A percentile compares a stretch with the other conserved stretches of the same genome.
These are phyloP conservation scores for Neoitamus cyanurus DNA, from an alignment of 2,888 invertebrate genomes.

Conservation along the genomic window DNA sequence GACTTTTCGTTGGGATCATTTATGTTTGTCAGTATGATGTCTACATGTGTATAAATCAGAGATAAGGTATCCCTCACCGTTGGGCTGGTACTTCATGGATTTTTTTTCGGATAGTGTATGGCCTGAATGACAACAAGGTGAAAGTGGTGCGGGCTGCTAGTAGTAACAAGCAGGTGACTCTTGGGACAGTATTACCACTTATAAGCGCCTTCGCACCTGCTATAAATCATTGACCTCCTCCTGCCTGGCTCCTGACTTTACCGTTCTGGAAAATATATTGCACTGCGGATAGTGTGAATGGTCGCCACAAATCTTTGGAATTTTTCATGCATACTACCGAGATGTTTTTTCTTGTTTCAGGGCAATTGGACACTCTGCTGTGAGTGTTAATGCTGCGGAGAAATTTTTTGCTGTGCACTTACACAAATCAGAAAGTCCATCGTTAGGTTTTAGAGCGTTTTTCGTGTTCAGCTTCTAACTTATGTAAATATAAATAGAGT, in stretches of 20 bases:
- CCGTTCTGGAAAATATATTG: neutral
- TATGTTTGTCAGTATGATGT: constrained; percentile 44
- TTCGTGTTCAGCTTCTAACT: neutral
- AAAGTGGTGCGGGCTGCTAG: neutral
- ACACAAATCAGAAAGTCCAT: neutral
- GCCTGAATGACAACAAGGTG: constrained; percentile 38
- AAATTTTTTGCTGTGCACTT: neutral
- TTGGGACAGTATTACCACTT: constrained; percentile 42
- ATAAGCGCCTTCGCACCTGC: constrained; percentile 43
- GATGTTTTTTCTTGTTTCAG: neutral
- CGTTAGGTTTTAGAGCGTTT: neutral
- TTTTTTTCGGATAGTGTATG: neutral
- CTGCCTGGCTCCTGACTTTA: neutral
- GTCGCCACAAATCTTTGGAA: constrained; percentile 28
- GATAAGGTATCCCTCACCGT: constrained; percentile 10
- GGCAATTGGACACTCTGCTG: neutral
- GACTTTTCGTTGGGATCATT: constrained; percentile 48
- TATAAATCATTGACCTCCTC: constrained; percentile 47
- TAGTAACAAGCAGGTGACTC: constrained; percentile 45
- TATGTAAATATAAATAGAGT: neutral
- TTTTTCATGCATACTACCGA: constrained; percentile 35
- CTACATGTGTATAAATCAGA: constrained; percentile 41
- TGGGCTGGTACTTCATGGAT: neutral
- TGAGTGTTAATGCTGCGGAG: neutral
- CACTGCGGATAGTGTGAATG: constrained; percentile 28